Base-by-base conservation (phyloP, 2,888 invertebrate genomes). In the Nymphalis urticae region DNA sequence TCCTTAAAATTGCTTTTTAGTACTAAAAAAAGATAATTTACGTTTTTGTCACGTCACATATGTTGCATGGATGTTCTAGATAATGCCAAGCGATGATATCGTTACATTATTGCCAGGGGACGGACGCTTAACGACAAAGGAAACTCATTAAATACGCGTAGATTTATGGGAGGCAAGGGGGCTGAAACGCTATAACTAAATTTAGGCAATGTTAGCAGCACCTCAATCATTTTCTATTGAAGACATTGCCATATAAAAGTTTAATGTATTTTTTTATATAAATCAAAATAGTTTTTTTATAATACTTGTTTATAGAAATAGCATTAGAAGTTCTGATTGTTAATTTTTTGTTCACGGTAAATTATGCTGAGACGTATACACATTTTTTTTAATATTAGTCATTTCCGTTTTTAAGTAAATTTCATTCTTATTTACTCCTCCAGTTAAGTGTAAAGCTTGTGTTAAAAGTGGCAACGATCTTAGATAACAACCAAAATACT, bases 61-160 rank as follows among this genome's bases (percentile, higher is more conserved):
- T 87, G 86, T 85, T 83, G 76, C 77, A 76, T 75, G 73, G 76
- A 78, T 79, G 76, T 78, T 80, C 62, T 76, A 84, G 84, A 85
- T 87, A 88, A 88, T 86, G 87, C 83, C 82, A 75, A 73, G 83
- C 83, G 84, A 87, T 89, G 89, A 89, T 89, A 87, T 82, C 87
- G 83, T 75, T 86, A 80, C 86, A 82, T 88, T 90, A 89, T 84
- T 83, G 84, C 84, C 80, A 75, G 81, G 85, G 89, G 85, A 82
- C 82, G 77, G 80, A 77, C 83, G 82, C 79, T 86, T 87, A 87
- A 90, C 86, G 88, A 83, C 83, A 75, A 79, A 86, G 88, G 89
- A 87, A 90, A 88, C 89, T 90, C 90, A 88, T 91, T 91, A 90
- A 90, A 88, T 88, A 87, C 82, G 80, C 80, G 82, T 79, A 80